Conservation (phyloP, 2,113 vertebrate species). For the Uria lomvia region DNA sequence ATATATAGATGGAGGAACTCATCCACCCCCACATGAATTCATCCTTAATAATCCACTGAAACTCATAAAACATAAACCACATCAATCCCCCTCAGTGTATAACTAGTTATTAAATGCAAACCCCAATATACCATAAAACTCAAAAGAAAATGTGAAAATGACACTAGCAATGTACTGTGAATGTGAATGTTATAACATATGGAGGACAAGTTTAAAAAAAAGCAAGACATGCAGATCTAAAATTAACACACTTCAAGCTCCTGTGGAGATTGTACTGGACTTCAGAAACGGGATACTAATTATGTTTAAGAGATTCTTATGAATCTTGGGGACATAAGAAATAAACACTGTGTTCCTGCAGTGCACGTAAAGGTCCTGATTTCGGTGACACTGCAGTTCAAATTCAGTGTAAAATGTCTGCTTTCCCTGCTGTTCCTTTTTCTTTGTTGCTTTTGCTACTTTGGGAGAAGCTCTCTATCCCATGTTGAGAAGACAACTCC, state of each 20-base stretch:
- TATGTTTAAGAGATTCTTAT: neutral
- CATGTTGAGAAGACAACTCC: neutral
- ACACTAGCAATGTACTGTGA: conserved; percentile 35
- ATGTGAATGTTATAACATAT: conserved; percentile 42
- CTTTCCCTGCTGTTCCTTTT: neutral
- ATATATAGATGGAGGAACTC: neutral
- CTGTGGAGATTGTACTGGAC: conserved; percentile 22
- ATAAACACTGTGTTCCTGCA: neutral
- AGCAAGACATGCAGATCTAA: conserved; percentile 48
- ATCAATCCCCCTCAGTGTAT: conserved; percentile 27
- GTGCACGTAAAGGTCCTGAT: neutral
- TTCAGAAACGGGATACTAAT: conserved; percentile 20
- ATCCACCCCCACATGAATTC: conserved; percentile 7
- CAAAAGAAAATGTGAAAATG: conserved; percentile 53
- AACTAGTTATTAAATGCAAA: conserved; percentile 57
- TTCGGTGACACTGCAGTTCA: neutral
- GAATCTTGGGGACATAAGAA: neutral
- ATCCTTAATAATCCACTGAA: conserved; percentile 59
- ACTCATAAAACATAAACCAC: conserved; percentile 53
- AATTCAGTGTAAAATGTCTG: neutral
- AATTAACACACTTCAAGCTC: conserved; percentile 44
- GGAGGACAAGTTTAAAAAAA: conserved; percentile 40
- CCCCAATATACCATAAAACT: conserved; percentile 34
- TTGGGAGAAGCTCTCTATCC: neutral
- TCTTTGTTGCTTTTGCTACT: neutral